Conservation (phyloP, 1,140 invertebrate genomes). For the Archegozetes longisetosus region DNA sequence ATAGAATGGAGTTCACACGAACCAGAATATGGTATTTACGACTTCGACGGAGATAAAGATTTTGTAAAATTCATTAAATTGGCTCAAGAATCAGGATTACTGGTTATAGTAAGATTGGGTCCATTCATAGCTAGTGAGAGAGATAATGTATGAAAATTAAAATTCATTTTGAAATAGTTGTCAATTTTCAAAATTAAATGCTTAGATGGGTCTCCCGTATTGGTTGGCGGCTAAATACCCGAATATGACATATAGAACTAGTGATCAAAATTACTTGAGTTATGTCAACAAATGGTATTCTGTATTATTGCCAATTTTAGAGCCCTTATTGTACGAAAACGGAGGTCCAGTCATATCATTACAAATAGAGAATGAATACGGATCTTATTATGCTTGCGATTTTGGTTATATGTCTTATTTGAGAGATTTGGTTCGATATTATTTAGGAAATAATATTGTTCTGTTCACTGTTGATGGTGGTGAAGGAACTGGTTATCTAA, state of each 20-base stretch:
- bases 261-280: slow-evolving; percentile 35
- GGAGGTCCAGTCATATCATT: slow-evolving; percentile 32
- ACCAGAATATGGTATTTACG: slow-evolving; percentile 1
- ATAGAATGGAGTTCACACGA: slow-evolving; percentile 15
- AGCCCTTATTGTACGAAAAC: slow-evolving; percentile 37
- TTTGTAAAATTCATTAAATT: not conserved
- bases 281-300: slow-evolving; percentile 44
- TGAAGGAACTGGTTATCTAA: slow-evolving; percentile 28
- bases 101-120: slow-evolving; percentile 38
- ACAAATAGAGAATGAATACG: slow-evolving; percentile 25
- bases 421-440: slow-evolving; percentile 33
- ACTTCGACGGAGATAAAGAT: slow-evolving; percentile 2
- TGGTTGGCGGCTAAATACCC: slow-evolving; percentile 56
- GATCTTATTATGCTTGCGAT: slow-evolving; percentile 4
- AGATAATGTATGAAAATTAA: slow-evolving; percentile 32
- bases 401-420: slow-evolving; percentile 42
- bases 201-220: slow-evolving; percentile 63
- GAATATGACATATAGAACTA: slow-evolving; percentile 41
- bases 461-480: slow-evolving; percentile 65
- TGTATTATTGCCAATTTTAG: slow-evolving; percentile 38
- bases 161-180: no score
- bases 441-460: slow-evolving; percentile 48
- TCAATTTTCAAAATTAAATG: no score
- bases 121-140: slow-evolving; percentile 84
- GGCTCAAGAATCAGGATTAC: not conserved